These are phyloP conservation scores for Saturnia japonica DNA, from an alignment of 2,888 invertebrate species.

Conservation along the genomic window DNA sequence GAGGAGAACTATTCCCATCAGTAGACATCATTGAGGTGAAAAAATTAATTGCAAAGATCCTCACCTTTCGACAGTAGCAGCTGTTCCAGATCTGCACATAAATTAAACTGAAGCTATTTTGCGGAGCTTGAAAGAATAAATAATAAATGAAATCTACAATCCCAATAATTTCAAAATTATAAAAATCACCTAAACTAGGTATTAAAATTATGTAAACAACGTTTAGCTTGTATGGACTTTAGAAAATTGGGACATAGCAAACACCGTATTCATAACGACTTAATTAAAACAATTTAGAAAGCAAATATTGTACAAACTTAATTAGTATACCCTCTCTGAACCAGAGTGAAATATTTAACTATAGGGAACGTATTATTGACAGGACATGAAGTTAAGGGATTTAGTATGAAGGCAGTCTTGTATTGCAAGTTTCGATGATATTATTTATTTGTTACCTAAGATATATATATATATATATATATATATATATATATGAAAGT, in stretches of 20 bases:
- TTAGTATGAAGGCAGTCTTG: slow-evolving; percentile 50
- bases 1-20: no score
- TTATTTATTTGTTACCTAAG: neutral
- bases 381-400: slow-evolving; percentile 72
- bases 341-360: slow-evolving; percentile 65
- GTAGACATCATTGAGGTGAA: no score
- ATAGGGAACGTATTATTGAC: slow-evolving; percentile 74
- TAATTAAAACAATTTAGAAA: slow-evolving; percentile 73
- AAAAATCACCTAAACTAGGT: neutral
- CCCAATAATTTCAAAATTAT: neutral
- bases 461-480: no score
- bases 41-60: no score
- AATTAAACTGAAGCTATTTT: no score
- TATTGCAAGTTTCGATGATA: neutral
- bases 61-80: no score
- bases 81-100: no score
- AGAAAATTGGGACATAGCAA: slow-evolving; percentile 56
- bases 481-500: no score
- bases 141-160: neutral
- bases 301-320: slow-evolving; percentile 76
- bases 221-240: slow-evolving; percentile 32
- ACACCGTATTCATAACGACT: slow-evolving; percentile 67
- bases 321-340: slow-evolving; percentile 64
- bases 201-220: slow-evolving; percentile 5
- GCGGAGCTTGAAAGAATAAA: no score